Base-by-base conservation (phyloP, 64 coral and sea anemone genomes). In the Pocillopora damicornis region DNA sequence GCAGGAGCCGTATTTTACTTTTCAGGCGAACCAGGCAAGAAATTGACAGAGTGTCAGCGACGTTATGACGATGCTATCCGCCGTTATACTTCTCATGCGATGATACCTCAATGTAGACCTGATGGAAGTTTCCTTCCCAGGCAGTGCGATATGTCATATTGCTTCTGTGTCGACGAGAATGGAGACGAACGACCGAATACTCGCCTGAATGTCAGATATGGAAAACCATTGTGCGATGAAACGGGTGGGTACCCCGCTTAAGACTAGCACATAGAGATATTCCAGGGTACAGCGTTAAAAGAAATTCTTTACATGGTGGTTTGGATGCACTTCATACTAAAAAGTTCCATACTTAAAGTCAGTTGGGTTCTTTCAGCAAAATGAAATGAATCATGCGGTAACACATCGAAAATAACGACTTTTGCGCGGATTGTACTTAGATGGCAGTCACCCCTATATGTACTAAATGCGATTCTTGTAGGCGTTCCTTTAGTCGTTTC, bases 91-190 rank as follows among this genome's bases (percentile, higher is more conserved):
- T 71, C 81, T 66, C 91, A 77, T 35, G 14, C 73, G 14, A 58
- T 51, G 16, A 92, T 80, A 15, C 76, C 94, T 37, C 90, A 88
- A 66, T 96, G 94, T 69, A 81, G 77, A 16, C 65, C 81, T 16
- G 87, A 92, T 79, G 94, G 94, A 57, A 90, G 88, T 83, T 90
- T 83, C n/a, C 62, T 86, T 1, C 79, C 79, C 9, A 69, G 63
- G 80, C 94, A 96, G 77, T 96, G 94, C 56, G 75, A 90, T 58
- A 68, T 73, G 8, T 75, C 62, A 58, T 92, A 89, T 58, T 96
- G 94, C 56, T 96, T 89, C 68, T 96, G 94, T 83, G 94, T 92
- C 14, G 76, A 96, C 58, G 6, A 81, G 63, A 87, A 76, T 13
- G 94, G 94, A 20, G 59, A 65, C 25, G 94, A 96, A 80, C 80